Evolutionary conservation across 2,113 vertebrate species (phyloP).

Genomic region (Rhinopomastus cyanomelas): DNA sequence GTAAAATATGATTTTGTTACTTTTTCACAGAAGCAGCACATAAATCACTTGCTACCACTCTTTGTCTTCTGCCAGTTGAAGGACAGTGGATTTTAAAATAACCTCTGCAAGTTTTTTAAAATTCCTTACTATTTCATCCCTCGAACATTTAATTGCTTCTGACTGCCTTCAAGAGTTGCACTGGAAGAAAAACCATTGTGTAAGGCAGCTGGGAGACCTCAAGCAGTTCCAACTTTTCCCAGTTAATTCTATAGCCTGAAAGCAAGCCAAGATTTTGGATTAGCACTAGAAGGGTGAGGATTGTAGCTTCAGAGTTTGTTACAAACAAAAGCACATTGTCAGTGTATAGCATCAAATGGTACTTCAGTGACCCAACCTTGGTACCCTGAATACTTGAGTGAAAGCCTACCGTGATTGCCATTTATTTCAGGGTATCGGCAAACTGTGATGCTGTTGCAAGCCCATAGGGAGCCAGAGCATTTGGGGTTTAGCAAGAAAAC

Average conservation of each 20-base stretch:
- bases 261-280: constrained; percentile 68
- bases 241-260: constrained; percentile 72
- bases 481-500: constrained; percentile 8
- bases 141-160: constrained; percentile 59
- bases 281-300: constrained; percentile 65
- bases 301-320: constrained; percentile 62
- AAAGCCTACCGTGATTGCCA: constrained; percentile 3
- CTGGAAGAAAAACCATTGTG: constrained; percentile 53
- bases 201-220: constrained; percentile 65
- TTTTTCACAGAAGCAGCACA: constrained; percentile 34
- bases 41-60: constrained; percentile 25
- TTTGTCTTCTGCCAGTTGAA: constrained; percentile 25
- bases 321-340: constrained; percentile 70
- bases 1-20: not conserved
- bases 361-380: constrained; percentile 49
- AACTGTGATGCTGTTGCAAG: constrained; percentile 28
- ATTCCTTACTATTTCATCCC: constrained; percentile 41
- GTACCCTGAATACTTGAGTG: constrained; percentile 50
- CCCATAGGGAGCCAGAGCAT: not conserved
- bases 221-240: constrained; percentile 62
- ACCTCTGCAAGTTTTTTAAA: constrained; percentile 6
- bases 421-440: constrained; percentile 41
- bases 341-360: constrained; percentile 59
- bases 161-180: constrained; percentile 52
- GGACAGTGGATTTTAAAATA: constrained; percentile 24